A percentile compares a stretch with the other conserved stretches of the same genome.
These are phyloP conservation scores for Melitaea cinxia DNA, from an alignment of 1,140 invertebrate genomes.

Conservation along the genomic window DNA sequence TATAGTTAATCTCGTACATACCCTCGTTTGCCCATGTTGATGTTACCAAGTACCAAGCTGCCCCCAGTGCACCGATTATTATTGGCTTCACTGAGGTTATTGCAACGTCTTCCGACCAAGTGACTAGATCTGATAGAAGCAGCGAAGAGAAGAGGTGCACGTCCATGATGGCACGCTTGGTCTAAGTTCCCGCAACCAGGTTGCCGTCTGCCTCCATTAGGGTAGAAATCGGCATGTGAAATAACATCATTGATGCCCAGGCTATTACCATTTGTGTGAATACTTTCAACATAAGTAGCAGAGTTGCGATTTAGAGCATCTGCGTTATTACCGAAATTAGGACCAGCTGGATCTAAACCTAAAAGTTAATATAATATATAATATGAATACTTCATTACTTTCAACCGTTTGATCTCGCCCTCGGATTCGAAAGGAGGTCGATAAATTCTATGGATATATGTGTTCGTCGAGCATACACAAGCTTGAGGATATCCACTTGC, in stretches of 20 bases:
- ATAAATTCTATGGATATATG: too few relatives aligned
- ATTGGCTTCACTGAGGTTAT: slow-evolving; percentile 35
- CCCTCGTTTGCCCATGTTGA: slow-evolving; percentile 38
- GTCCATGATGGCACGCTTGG: slow-evolving; percentile 82
- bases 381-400: too few relatives aligned
- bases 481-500: too few relatives aligned
- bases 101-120: slow-evolving; percentile 45
- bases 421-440: too few relatives aligned
- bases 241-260: slow-evolving; percentile 78
- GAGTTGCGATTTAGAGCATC: slow-evolving; percentile 22
- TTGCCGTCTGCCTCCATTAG: slow-evolving; percentile 85
- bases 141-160: slow-evolving; percentile 84
- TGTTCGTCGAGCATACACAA: too few relatives aligned
- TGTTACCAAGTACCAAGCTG: slow-evolving; percentile 46
- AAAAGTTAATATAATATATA: slow-evolving; percentile 13
- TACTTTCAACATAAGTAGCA: slow-evolving; percentile 78
- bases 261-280: slow-evolving; percentile 87
- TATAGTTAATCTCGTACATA: neutral
- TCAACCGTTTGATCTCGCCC: too few relatives aligned
- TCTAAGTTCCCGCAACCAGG: slow-evolving; percentile 72
- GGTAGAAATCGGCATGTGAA: slow-evolving; percentile 88
- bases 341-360: slow-evolving; percentile 86
- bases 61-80: slow-evolving; percentile 45
- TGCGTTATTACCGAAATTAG: slow-evolving; percentile 70
- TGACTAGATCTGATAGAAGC: slow-evolving; percentile 52